A percentile compares a stretch with the other conserved stretches of the same genome.
phyloP scores from a whole-genome alignment of 2,113 vertebrate genomes.

The Mirza zaza region DNA sequence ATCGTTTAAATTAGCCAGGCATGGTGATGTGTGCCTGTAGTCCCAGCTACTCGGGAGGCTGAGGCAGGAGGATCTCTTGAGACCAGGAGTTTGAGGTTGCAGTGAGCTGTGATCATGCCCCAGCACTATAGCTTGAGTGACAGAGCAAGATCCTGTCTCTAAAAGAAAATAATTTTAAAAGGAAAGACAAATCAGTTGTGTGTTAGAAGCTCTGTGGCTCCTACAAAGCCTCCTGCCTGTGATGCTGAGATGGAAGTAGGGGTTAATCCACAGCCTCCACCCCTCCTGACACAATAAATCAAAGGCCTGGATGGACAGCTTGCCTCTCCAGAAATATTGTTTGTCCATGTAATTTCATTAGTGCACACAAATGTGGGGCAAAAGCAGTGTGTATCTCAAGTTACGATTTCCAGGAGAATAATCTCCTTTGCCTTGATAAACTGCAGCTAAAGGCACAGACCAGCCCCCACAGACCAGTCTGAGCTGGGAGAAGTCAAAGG shows the following conservation, averaged over 20 bases:
- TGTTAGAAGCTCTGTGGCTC: slow-evolving; percentile 24
- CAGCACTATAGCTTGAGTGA: no score
- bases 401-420: slow-evolving; percentile 58
- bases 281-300: slow-evolving; percentile 64
- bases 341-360: slow-evolving; percentile 74
- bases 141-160: no score
- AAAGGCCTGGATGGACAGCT: slow-evolving; percentile 51
- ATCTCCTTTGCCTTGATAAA: slow-evolving; percentile 30
- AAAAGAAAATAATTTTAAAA: no score
- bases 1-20: no score
- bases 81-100: no score
- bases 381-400: slow-evolving; percentile 52
- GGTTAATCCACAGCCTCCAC: slow-evolving; percentile 62
- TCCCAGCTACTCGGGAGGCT: no score
- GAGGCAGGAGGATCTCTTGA: no score
- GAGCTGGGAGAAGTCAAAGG: background rate
- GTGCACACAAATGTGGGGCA: background rate
- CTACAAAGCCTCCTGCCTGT: slow-evolving; percentile 59
- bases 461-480: background rate
- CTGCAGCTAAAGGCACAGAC: background rate
- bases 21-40: no score
- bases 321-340: slow-evolving; percentile 72
- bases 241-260: slow-evolving; percentile 14
- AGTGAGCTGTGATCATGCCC: no score
- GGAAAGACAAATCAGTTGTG: slow-evolving; percentile 24